phyloP scores from a whole-genome alignment of 2,797 vertebrate species.

The Malurus splendens region DNA sequence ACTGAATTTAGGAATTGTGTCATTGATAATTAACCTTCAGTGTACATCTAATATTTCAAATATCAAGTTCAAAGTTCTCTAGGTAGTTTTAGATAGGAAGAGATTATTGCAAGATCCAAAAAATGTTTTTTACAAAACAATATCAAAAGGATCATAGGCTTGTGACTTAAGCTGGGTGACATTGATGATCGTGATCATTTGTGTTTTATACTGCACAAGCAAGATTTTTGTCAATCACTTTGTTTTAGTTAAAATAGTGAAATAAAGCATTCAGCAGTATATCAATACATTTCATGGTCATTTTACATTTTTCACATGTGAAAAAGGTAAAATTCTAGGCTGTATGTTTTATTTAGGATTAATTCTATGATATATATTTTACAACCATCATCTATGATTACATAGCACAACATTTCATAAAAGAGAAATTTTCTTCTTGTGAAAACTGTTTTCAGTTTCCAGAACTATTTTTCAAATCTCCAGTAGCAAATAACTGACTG shows the following conservation, averaged over 20 bases:
- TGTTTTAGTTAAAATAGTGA: background rate
- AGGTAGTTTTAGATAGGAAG: background rate
- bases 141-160: background rate
- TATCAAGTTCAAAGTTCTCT: background rate
- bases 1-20: background rate
- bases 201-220: background rate
- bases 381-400: background rate
- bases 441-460: background rate
- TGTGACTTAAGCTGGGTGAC: background rate
- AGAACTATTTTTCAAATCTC: background rate
- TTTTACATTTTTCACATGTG: background rate
- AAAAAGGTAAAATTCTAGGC: background rate
- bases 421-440: background rate
- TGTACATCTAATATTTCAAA: background rate
- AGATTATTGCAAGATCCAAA: background rate
- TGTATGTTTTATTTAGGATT: background rate
- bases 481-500: background rate
- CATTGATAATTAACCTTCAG: background rate
- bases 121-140: background rate
- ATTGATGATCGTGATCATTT: background rate
- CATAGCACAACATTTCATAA: background rate
- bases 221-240: background rate
- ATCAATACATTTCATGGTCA: fast-evolving
- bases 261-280: background rate
- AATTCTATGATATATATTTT: background rate